A percentile compares a stretch with the other conserved stretches of the same genome.
These are phyloP conservation scores for Calypte anna DNA, from an alignment of 2,113 vertebrate genomes.

Conservation along the genomic window DNA sequence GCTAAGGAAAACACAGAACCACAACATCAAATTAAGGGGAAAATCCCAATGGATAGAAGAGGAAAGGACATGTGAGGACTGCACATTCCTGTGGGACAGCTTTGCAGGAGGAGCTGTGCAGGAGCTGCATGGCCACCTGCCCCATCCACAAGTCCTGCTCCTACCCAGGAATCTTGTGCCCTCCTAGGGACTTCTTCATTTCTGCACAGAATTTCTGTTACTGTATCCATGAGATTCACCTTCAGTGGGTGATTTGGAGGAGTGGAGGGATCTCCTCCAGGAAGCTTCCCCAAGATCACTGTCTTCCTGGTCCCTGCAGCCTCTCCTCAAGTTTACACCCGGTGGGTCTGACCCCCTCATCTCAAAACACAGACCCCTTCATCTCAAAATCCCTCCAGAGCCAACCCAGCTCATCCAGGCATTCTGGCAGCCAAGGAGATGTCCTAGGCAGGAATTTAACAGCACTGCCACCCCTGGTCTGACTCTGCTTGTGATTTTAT, in stretches of 20 bases:
- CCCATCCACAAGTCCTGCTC: background rate
- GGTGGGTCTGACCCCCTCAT: accelerated
- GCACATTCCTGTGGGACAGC: accelerated
- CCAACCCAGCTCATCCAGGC: accelerated
- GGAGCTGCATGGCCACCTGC: background rate
- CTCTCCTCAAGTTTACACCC: background rate
- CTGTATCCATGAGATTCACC: background rate
- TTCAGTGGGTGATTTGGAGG: accelerated
- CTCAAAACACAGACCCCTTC: background rate
- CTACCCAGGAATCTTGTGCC: accelerated
- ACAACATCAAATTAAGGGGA: slow-evolving; percentile 12
- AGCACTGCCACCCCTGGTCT: background rate
- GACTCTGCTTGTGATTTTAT: background rate
- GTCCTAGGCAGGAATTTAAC: background rate
- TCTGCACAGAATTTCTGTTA: background rate
- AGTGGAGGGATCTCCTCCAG: background rate
- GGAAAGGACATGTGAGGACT: background rate
- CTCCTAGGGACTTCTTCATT: background rate
- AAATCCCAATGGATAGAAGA: background rate
- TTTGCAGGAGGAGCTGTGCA: background rate
- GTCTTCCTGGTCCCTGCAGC: background rate
- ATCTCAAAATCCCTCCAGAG: background rate
- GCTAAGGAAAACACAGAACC: background rate
- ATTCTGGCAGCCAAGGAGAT: background rate
- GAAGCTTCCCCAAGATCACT: background rate